A percentile compares a stretch with the other conserved stretches of the same genome.
phyloP scores from a whole-genome alignment of 2,113 vertebrate genomes.

The Limanda limanda region DNA sequence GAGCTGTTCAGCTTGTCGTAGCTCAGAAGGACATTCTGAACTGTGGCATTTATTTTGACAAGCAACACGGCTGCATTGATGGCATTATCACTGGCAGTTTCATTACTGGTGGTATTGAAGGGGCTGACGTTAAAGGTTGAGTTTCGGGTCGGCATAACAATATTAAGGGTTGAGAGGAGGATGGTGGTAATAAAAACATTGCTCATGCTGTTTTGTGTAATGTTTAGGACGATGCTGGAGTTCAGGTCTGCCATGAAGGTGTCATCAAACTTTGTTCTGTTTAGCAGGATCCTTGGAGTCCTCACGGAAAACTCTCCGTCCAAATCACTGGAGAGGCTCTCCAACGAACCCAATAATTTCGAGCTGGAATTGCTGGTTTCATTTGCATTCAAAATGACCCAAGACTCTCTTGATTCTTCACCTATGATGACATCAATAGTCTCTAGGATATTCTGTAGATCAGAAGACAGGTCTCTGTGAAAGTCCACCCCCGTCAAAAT shows the following conservation, averaged over 20 bases:
- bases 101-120: conserved; percentile 62
- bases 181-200: conserved; percentile 76
- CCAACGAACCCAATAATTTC: conserved; percentile 79
- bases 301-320: conserved; percentile 3
- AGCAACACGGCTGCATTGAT: conserved; percentile 85
- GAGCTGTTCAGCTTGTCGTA: conserved; percentile 79
- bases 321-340: conserved; percentile 73
- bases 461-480: conserved; percentile 2
- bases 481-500: neutral
- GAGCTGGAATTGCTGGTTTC: conserved; percentile 67
- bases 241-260: conserved; percentile 42
- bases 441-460: conserved; percentile 74
- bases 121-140: neutral
- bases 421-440: conserved; percentile 69
- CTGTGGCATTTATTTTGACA: conserved; percentile 70
- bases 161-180: conserved; percentile 74
- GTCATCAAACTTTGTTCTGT: conserved; percentile 29
- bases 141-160: conserved; percentile 75
- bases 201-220: conserved; percentile 50
- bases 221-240: conserved; percentile 60
- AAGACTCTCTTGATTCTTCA: conserved; percentile 46
- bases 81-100: conserved; percentile 36
- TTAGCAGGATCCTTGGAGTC: conserved; percentile 58
- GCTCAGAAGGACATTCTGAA: conserved; percentile 71
- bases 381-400: conserved; percentile 64